Base-by-base conservation (phyloP, 2,113 vertebrate genomes). In the Pterocles burchelli region DNA sequence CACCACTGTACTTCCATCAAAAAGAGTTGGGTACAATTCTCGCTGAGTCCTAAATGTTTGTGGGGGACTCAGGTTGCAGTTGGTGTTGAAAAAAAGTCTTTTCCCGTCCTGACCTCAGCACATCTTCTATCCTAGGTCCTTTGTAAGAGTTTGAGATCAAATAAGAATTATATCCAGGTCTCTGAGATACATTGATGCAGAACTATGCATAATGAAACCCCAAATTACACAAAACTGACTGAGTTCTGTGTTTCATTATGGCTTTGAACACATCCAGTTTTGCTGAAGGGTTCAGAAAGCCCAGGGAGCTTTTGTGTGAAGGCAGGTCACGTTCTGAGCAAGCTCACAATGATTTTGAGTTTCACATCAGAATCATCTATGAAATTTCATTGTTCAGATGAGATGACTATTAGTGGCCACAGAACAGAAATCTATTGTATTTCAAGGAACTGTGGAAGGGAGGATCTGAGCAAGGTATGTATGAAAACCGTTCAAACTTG, bases 31-130 rank as follows among this genome's bases (percentile, higher is more conserved):
- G 96, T 93, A 82, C 87, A 66, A 90, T 94, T 96, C 89, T 95
- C 4, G 89, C 95, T 96, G 93, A 96, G 93, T 96, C 89, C 71
- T 94, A 51, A 79, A 62, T 82, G 77, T 89, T 94, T 88, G 83
- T 61, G 94, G 78, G 91, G 78, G 63, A 85, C 55, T 96, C 93
- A 73, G 29, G 54, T 94, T 97, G 91, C 95, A 93, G 67, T 34
- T 58, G 81, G 45, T 75, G 73, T 74, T 75, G 48, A 46, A 78
- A 94, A 94, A 73, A 76, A 80, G 54, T 84, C 22, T 90, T 86
- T 84, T 77, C 89, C 89, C 79, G 57, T 33, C 73, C 92, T 93
- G 76, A 79, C 57, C 76, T 96, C 93, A 95, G 86, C 73, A 87
- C 19, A 61, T 76, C 96, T 75, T 81, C 86, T 88, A 12, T 31